Percentiles rank a stretch among this genome's conserved stretches.
Evolutionary conservation across 2,113 vertebrate species (phyloP).

Genomic region (Ancistrus triradiatus): DNA sequence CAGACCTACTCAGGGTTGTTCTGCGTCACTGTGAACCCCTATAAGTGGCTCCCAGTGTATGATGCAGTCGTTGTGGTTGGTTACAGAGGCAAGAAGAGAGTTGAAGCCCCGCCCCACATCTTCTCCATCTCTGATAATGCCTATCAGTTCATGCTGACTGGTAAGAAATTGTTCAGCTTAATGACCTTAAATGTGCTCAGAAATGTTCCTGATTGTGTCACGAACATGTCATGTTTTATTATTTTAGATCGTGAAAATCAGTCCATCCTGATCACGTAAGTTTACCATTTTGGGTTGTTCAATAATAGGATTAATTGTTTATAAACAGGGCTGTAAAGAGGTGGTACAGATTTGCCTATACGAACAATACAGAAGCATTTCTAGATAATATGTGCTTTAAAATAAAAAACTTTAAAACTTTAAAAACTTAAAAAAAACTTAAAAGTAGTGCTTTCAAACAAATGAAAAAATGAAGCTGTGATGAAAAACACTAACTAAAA

Average conservation of each 20-base stretch:
- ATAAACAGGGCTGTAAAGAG: too few relatives aligned
- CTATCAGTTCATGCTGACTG: conserved; percentile 50
- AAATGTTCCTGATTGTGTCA: neutral
- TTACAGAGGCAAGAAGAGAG: conserved; percentile 71
- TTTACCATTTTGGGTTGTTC: conserved; percentile 19
- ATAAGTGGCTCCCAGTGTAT: conserved; percentile 73
- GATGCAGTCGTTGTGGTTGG: conserved; percentile 64
- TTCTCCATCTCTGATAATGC: too few relatives aligned
- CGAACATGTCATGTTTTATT: neutral
- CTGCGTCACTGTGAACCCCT: conserved; percentile 41
- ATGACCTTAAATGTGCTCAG: too few relatives aligned
- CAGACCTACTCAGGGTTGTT: conserved; percentile 35
- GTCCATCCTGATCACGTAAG: conserved; percentile 67
- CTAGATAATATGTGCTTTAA: too few relatives aligned
- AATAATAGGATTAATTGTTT: too few relatives aligned
- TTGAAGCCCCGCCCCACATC: neutral
- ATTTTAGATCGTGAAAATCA: conserved; percentile 59
- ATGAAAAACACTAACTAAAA: too few relatives aligned
- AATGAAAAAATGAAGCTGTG: too few relatives aligned
- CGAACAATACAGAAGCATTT: too few relatives aligned
- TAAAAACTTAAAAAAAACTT: too few relatives aligned
- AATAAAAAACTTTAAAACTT: too few relatives aligned
- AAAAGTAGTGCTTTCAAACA: too few relatives aligned
- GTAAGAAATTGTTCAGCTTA: conserved; percentile 39
- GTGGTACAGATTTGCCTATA: too few relatives aligned